A percentile compares a stretch with the other conserved stretches of the same genome.
These are phyloP conservation scores for Amphiprion percula DNA, from an alignment of 2,113 vertebrate genomes.

Conservation along the genomic window DNA sequence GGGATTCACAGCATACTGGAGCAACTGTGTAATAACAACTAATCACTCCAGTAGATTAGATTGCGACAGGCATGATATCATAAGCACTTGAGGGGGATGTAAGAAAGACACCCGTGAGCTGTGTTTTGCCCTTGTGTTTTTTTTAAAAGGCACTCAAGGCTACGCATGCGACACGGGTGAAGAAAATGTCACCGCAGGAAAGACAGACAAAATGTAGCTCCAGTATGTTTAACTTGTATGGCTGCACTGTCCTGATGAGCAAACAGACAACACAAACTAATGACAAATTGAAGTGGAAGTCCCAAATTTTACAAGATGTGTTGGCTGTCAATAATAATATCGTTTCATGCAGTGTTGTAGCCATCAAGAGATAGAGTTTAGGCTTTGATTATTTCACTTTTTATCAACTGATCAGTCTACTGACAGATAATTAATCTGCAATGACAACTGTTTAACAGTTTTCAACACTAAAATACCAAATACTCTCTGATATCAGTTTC, in stretches of 20 bases:
- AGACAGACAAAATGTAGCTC: constrained; percentile 6
- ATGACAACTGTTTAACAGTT: too few relatives aligned
- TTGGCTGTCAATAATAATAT: too few relatives aligned
- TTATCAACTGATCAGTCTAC: too few relatives aligned
- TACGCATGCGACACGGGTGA: constrained; percentile 3
- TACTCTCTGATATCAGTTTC: not conserved
- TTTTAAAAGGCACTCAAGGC: constrained; percentile 5
- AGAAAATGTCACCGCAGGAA: constrained; percentile 1
- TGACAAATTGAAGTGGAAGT: not conserved
- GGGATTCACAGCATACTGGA: constrained; percentile 46
- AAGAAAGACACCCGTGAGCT: constrained; percentile 22
- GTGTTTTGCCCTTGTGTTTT: not conserved
- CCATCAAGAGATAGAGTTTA: accelerated
- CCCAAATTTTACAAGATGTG: not conserved
- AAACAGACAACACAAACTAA: not conserved
- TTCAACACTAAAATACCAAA: not conserved
- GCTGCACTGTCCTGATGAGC: not conserved
- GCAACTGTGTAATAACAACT: constrained; percentile 37
- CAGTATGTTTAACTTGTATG: constrained; percentile 11
- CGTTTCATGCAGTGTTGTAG: not conserved
- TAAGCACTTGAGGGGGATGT: constrained; percentile 42
- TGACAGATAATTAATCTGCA: too few relatives aligned
- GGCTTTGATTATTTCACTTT: too few relatives aligned
- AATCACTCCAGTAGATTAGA: constrained; percentile 44
- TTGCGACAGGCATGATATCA: constrained; percentile 27